These are phyloP conservation scores for Steinernema khuongi DNA, from an alignment of 1,140 invertebrate genomes.

Conservation along the genomic window DNA sequence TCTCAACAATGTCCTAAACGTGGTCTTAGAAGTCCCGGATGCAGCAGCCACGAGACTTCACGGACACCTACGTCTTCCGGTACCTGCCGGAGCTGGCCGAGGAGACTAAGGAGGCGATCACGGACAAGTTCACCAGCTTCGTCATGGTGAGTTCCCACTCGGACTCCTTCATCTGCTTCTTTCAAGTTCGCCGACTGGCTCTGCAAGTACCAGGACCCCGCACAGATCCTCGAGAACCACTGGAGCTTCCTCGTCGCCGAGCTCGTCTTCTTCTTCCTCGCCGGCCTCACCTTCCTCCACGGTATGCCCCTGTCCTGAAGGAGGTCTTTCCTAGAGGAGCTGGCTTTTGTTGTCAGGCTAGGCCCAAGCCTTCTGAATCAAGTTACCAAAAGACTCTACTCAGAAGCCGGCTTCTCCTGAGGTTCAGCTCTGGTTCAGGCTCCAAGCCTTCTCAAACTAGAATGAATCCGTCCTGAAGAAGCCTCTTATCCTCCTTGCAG, in stretches of 20 bases:
- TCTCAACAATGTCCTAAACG: too few relatives aligned
- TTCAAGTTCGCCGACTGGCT: constrained; percentile 61
- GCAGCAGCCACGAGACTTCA: constrained; percentile 1
- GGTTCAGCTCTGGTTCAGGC: too few relatives aligned
- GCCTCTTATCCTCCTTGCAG: too few relatives aligned
- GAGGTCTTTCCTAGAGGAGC: too few relatives aligned
- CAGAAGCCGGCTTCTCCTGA: neutral
- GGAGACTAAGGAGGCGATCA: neutral
- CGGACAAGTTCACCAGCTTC: neutral
- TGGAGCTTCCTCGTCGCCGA: constrained; percentile 59
- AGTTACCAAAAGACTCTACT: neutral
- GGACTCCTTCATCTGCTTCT: neutral
- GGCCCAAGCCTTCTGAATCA: neutral
- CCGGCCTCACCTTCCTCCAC: constrained; percentile 60
- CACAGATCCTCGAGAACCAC: constrained; percentile 60
- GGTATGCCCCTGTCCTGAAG: constrained; percentile 55
- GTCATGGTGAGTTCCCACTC: constrained; percentile 1
- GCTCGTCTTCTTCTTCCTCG: constrained; percentile 57
- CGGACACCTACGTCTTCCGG: neutral
- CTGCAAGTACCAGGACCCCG: constrained; percentile 58
- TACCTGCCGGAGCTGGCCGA: neutral
- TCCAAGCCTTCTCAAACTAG: constrained; percentile 9
- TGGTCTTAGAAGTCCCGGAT: too few relatives aligned
- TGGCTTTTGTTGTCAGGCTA: constrained; percentile 14
- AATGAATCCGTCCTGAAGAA: too few relatives aligned